A percentile compares a stretch with the other conserved stretches of the same genome.
Conservation (phyloP, 2,888 invertebrate species). For the Sinopyrophorus schimmeli region DNA sequence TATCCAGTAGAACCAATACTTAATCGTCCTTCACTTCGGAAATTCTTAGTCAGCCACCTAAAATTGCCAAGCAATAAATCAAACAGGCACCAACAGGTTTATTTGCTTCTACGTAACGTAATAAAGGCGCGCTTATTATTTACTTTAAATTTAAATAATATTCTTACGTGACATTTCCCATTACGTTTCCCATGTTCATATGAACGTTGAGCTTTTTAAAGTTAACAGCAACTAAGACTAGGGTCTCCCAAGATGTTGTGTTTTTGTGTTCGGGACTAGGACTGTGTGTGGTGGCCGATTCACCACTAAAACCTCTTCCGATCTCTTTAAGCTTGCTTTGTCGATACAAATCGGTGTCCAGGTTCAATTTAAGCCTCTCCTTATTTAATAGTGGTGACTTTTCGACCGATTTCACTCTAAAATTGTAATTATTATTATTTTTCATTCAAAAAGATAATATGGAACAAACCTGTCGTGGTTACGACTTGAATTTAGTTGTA, state of each 20-base stretch:
- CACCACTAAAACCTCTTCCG: conserved; percentile 62
- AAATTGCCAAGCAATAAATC: conserved; percentile 5
- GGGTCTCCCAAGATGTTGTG: conserved; percentile 89
- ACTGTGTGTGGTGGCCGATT: conserved; percentile 56
- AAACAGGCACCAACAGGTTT: background rate
- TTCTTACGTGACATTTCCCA: conserved; percentile 93
- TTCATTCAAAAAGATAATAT: background rate
- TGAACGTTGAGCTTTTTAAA: conserved; percentile 95
- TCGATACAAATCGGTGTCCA: conserved; percentile 59
- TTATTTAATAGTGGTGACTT: conserved; percentile 54
- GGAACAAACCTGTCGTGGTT: conserved; percentile 26
- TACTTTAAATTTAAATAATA: no score
- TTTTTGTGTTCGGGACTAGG: conserved; percentile 66
- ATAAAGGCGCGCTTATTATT: no score
- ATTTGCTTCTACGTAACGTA: no score
- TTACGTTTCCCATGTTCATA: conserved; percentile 99
- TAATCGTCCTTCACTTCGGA: conserved; percentile 87
- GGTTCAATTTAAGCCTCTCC: conserved; percentile 62
- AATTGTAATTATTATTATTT: conserved; percentile 1
- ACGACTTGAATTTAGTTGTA: conserved; percentile 15
- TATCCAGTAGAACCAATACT: conserved; percentile 94
- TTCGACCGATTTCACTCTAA: conserved; percentile 39
- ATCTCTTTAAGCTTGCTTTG: conserved; percentile 59
- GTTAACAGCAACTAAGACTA: conserved; percentile 94
- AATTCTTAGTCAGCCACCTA: conserved; percentile 90